Base-by-base conservation (phyloP, 1,140 invertebrate species). In the Conus betulinus region DNA sequence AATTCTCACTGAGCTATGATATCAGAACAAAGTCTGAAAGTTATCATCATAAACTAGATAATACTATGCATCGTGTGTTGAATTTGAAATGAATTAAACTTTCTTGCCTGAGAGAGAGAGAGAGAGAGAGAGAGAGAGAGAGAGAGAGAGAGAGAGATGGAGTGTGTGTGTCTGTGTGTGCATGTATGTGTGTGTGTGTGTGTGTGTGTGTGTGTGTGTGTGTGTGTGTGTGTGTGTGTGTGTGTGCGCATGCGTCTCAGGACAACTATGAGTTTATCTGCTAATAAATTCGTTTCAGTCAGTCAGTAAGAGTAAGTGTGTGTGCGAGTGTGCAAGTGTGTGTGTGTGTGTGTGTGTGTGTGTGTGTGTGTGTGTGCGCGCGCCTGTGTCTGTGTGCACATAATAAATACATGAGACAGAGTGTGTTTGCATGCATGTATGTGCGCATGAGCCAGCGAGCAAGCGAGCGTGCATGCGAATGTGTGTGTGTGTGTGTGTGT, bases 161-260 rank as follows among this genome's bases (percentile, higher is more conserved):
- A 6, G 20, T 71, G 67, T 71, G 67, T n/a, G n/a, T n/a, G n/a
- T n/a, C n/a, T n/a, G n/a, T n/a, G n/a, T n/a, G n/a, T n/a, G n/a
- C n/a, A n/a, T n/a, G n/a, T n/a, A n/a, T n/a, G n/a, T n/a, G n/a
- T n/a, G n/a, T n/a, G n/a, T n/a, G n/a, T 71, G 67, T 71, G 67
- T 71, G 67, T 71, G 67, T 71, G 67, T 71, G 11, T 71, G 67
- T 71, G 67, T 71, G 81, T 57, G 81, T 83, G 81, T 57, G 53
- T 83, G 81, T 83, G 81, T 83, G 81, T 57, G 81, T 83, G 81
- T 57, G 52, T 83, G 81, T 83, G 81, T 55, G 3, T 83, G 81
- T 57, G 52, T 57, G 81, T n/a, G 52, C 13, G 52, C 55, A 52
- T 57, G 81, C 3, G 81, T 81, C 25, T 81, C 0, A 39, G 78